phyloP scores from a whole-genome alignment of 2,113 vertebrate species.

The Mus musculus region DNA sequence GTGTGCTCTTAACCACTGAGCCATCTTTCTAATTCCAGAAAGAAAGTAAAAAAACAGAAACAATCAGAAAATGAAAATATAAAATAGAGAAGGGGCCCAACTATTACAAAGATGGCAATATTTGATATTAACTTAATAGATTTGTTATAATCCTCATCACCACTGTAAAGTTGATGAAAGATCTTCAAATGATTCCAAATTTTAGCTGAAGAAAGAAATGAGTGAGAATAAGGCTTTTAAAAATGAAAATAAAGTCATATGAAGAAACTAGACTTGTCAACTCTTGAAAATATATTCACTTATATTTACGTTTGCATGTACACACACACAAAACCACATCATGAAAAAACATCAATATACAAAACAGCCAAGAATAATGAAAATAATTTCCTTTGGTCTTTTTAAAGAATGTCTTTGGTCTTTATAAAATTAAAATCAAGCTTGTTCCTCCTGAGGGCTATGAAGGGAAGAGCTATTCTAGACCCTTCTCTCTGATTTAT shows the following conservation, averaged over 20 bases:
- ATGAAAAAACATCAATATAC: background rate
- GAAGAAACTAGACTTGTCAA: constrained; percentile 6
- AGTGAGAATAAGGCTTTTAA: constrained; percentile 35
- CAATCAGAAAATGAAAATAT: background rate
- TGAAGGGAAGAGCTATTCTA: background rate
- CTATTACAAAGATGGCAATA: background rate
- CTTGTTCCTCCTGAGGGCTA: background rate
- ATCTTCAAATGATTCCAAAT: constrained; percentile 30
- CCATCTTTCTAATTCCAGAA: background rate
- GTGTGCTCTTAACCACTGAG: background rate
- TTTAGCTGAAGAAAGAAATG: background rate
- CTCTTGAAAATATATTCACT: background rate
- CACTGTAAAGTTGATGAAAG: background rate
- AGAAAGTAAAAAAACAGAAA: background rate
- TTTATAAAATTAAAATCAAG: constrained; percentile 13
- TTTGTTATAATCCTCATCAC: background rate
- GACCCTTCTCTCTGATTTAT: background rate
- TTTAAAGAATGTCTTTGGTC: background rate
- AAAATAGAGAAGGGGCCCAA: background rate
- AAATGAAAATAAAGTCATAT: constrained; percentile 41
- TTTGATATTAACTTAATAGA: constrained; percentile 8
- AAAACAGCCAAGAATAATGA: constrained; percentile 1
- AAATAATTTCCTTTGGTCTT: background rate
- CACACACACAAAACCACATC: constrained; percentile 10
- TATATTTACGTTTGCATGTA: background rate